Evolutionary conservation across 2,888 invertebrate species (phyloP).

Genomic region (Fragum whitleyi): DNA sequence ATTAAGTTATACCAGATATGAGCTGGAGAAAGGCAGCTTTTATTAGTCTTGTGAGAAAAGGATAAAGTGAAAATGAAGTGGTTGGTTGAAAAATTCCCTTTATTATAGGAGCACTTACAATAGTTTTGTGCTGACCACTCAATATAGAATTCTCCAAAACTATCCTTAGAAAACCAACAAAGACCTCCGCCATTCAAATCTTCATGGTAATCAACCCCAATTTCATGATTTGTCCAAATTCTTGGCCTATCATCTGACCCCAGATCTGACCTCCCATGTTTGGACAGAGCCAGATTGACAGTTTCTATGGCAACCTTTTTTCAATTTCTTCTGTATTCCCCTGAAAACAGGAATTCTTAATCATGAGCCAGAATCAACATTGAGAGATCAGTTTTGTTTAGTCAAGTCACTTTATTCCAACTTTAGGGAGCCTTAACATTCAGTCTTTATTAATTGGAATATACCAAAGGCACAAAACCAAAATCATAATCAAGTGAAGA

Average conservation of each 20-base stretch:
- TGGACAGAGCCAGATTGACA: slow-evolving; percentile 22
- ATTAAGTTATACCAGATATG: too few relatives aligned
- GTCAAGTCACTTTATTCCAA: not conserved
- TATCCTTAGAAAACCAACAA: not conserved
- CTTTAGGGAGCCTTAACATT: too few relatives aligned
- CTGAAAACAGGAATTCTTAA: not conserved
- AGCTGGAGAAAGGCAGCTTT: too few relatives aligned
- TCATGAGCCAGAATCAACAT: not conserved
- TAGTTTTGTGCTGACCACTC: too few relatives aligned
- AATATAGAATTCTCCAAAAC: too few relatives aligned
- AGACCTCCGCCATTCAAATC: not conserved
- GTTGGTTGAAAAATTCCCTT: too few relatives aligned
- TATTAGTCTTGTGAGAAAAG: too few relatives aligned
- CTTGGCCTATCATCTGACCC: slow-evolving; percentile 17
- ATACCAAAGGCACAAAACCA: too few relatives aligned
- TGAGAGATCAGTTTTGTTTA: not conserved
- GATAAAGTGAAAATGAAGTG: too few relatives aligned
- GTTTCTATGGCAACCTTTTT: slow-evolving; percentile 21
- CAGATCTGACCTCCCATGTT: slow-evolving; percentile 21
- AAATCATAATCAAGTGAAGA: too few relatives aligned
- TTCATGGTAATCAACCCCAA: not conserved
- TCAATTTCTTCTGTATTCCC: not conserved
- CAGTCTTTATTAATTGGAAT: too few relatives aligned
- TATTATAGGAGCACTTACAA: too few relatives aligned
- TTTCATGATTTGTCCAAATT: slow-evolving; percentile 22